Conservation (phyloP, 2,888 invertebrate genomes). For the Magallana nippona region DNA sequence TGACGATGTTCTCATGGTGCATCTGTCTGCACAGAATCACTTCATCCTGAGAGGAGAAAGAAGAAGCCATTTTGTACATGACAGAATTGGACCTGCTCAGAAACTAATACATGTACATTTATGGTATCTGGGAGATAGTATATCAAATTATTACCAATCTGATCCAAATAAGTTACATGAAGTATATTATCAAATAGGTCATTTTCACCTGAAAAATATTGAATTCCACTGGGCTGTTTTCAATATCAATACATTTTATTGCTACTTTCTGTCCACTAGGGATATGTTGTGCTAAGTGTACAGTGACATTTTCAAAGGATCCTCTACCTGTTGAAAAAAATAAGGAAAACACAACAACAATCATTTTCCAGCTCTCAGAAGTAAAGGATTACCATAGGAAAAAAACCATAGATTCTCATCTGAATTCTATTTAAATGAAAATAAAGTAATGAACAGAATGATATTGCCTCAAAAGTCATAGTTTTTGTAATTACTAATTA, state of each 20-base stretch:
- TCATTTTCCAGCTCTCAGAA: no score
- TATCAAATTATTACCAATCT: no score
- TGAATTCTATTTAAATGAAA: no score
- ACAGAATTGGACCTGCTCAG: background rate
- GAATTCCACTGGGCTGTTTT: constrained; percentile 67
- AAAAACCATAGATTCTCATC: no score
- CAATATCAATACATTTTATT: constrained; percentile 72
- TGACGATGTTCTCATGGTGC: constrained; percentile 89
- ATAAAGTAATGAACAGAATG: no score
- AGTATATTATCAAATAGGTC: no score
- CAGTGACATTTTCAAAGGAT: constrained; percentile 69
- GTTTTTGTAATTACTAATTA: no score
- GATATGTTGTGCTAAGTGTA: constrained; percentile 71
- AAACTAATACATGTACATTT: no score
- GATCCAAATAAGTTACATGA: no score
- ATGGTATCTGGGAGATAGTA: no score
- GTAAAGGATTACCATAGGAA: no score
- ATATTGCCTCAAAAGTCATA: no score
- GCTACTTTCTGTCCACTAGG: constrained; percentile 71
- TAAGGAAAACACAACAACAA: background rate
- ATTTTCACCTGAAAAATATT: constrained; percentile 67
- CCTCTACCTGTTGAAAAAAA: constrained; percentile 71
- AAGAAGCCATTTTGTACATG: background rate
- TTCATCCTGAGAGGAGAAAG: constrained; percentile 81
- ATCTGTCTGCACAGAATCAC: constrained; percentile 88